Conservation (phyloP, 2,113 vertebrate species). For the Thinocorus orbignyianus region DNA sequence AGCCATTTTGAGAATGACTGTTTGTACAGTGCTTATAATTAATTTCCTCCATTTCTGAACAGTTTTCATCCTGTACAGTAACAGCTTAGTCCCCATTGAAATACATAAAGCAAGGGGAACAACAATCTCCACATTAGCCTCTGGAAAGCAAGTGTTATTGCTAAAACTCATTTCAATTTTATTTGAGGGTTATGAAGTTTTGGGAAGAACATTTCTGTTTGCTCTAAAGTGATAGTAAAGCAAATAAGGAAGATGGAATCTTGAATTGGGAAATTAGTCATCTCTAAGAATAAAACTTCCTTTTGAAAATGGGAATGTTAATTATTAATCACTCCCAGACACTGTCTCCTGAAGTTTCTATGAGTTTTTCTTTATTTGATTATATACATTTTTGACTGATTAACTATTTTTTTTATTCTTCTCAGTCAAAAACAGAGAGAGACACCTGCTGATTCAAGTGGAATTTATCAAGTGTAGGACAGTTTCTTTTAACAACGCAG, state of each 20-base stretch:
- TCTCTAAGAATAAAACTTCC: background rate
- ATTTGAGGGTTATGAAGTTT: background rate
- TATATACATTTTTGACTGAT: conserved; percentile 33
- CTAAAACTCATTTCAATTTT: background rate
- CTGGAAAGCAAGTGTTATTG: background rate
- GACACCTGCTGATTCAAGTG: conserved; percentile 23
- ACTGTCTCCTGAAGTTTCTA: background rate
- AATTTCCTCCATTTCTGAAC: background rate
- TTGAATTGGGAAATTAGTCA: background rate
- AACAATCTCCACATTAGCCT: background rate
- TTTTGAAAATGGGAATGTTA: background rate
- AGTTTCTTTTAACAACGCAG: background rate
- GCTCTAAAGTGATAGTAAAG: background rate
- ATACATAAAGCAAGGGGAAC: background rate
- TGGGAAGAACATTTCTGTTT: background rate
- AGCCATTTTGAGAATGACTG: background rate
- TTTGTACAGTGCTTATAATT: background rate
- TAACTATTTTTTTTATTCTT: background rate
- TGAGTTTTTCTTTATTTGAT: conserved; percentile 11
- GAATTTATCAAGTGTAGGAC: conserved; percentile 2
- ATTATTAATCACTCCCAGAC: conserved; percentile 8
- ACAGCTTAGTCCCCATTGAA: background rate
- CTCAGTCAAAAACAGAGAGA: conserved; percentile 5
- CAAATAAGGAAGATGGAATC: background rate
- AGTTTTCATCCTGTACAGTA: background rate